phyloP scores from a whole-genome alignment of 2,888 invertebrate genomes.

The Latrodectus elegans region DNA sequence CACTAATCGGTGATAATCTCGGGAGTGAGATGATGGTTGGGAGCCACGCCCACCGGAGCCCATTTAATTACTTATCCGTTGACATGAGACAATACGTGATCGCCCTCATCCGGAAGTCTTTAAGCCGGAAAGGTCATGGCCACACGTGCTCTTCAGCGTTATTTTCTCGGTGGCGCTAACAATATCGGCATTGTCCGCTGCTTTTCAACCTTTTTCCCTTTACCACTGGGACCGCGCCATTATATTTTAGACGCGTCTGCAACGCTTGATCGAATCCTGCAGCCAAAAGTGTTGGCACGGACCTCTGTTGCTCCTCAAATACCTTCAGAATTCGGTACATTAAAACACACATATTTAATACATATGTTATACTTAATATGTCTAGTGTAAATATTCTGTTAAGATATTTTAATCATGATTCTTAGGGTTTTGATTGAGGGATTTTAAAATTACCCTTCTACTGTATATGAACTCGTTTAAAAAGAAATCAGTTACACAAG shows the following conservation, averaged over 20 bases:
- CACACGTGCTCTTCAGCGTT: slow-evolving; percentile 12
- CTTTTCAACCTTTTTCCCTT: neutral
- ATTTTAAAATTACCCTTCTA: no score
- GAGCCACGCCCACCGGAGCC: neutral
- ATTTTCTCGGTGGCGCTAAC: neutral
- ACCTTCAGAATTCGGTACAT: no score
- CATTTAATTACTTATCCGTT: slow-evolving; percentile 9
- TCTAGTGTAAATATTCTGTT: no score
- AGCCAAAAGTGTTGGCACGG: neutral
- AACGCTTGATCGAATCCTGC: neutral
- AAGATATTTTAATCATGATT: no score
- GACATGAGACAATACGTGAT: slow-evolving; percentile 19
- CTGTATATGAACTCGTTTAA: no score
- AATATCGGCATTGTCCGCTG: neutral
- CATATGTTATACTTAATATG: no score
- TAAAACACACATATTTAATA: no score
- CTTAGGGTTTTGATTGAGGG: no score
- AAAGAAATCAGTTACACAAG: no score
- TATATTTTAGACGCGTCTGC: neutral
- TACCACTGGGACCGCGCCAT: neutral
- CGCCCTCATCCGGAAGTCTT: slow-evolving; percentile 34
- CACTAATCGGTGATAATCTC: no score
- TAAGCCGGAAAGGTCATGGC: slow-evolving; percentile 1
- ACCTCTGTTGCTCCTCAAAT: no score
- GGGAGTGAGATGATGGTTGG: no score